These are phyloP conservation scores for Phyto melanocephala DNA, from an alignment of 2,888 invertebrate species.

Conservation along the genomic window DNA sequence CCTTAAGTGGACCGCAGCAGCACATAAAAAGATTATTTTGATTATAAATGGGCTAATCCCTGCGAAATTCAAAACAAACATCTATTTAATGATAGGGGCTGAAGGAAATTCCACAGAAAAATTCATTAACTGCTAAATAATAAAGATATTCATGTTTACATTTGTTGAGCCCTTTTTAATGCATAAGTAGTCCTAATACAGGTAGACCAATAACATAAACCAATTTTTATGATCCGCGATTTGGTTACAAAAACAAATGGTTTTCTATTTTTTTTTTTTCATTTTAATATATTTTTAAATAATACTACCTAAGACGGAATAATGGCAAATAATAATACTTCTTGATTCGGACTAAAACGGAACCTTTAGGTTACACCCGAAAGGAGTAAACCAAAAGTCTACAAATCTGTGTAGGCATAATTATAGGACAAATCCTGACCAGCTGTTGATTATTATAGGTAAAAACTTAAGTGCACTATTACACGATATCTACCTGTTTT, in stretches of 20 bases:
- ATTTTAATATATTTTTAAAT: too few relatives aligned
- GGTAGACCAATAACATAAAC: constrained; percentile 33
- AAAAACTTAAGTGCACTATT: constrained; percentile 66
- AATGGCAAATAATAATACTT: too few relatives aligned
- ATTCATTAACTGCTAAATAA: too few relatives aligned
- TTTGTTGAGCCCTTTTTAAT: too few relatives aligned
- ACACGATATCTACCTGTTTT: background rate
- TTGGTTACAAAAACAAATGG: too few relatives aligned
- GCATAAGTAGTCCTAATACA: background rate
- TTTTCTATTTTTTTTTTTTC: too few relatives aligned
- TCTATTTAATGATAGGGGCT: too few relatives aligned
- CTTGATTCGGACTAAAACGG: background rate
- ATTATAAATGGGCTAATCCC: constrained; percentile 13
- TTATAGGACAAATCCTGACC: too few relatives aligned
- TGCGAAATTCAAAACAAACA: constrained; percentile 30
- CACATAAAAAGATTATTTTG: constrained; percentile 2
- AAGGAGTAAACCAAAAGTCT: constrained; percentile 36
- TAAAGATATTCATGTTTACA: too few relatives aligned
- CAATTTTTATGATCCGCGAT: constrained; percentile 46
- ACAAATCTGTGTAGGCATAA: constrained; percentile 68
- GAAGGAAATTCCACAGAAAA: too few relatives aligned
- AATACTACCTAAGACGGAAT: too few relatives aligned
- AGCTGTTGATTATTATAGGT: constrained; percentile 74
- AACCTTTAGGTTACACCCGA: constrained; percentile 42
- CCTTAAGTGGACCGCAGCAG: too few relatives aligned